Conservation (phyloP, 2,113 vertebrate species). For the Prinia subflava region DNA sequence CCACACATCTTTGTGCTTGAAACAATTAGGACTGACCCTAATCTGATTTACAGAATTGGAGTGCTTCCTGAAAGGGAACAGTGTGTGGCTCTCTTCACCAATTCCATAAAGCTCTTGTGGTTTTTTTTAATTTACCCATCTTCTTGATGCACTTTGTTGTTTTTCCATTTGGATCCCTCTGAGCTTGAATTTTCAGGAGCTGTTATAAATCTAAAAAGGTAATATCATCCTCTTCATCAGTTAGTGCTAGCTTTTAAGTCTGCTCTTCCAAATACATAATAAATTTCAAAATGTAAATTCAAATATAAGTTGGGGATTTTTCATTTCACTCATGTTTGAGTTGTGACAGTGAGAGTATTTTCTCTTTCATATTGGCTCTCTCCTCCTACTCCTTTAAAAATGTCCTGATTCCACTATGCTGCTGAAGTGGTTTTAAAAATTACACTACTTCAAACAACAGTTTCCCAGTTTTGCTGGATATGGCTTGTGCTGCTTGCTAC, state of each 20-base stretch:
- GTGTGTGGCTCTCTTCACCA: neutral
- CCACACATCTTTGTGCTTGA: slow-evolving; percentile 32
- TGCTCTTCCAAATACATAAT: neutral
- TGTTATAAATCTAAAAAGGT: slow-evolving; percentile 1
- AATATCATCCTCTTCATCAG: slow-evolving; percentile 9
- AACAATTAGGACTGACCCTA: slow-evolving; percentile 60
- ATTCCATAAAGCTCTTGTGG: neutral
- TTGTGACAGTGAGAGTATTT: slow-evolving; percentile 10
- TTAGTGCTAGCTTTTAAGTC: slow-evolving; percentile 17
- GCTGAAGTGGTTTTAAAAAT: neutral
- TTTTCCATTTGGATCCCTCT: neutral
- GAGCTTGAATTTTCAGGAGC: slow-evolving; percentile 13
- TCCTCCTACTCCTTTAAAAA: neutral
- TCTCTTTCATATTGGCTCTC: slow-evolving; percentile 8
- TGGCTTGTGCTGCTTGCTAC: neutral
- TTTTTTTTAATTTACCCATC: slow-evolving; percentile 19
- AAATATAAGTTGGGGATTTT: neutral
- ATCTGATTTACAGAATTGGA: slow-evolving; percentile 51
- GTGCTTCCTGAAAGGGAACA: slow-evolving; percentile 24
- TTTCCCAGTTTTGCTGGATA: neutral
- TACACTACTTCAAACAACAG: neutral
- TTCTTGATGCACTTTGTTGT: slow-evolving; percentile 9
- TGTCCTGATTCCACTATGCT: neutral
- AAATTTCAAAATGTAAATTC: slow-evolving; percentile 33
- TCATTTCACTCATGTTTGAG: neutral